A percentile compares a stretch with the other conserved stretches of the same genome.
Evolutionary conservation across 2,113 vertebrate genomes (phyloP).

Genomic region (Ornithorhynchus anatinus): DNA sequence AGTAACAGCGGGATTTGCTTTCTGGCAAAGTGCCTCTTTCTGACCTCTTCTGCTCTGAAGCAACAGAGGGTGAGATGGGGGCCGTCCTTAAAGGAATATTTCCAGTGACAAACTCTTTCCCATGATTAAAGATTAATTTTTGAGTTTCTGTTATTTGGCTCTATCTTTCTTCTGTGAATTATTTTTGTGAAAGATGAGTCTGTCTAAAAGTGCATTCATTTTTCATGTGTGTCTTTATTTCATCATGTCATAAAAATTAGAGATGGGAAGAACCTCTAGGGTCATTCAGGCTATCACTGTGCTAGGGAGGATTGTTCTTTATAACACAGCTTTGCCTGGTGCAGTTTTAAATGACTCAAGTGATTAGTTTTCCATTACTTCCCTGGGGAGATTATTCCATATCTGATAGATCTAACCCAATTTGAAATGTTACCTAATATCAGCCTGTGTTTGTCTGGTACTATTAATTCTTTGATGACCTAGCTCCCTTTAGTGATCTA

Average conservation of each 20-base stretch:
- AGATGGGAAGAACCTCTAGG: background rate
- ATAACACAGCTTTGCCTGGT: background rate
- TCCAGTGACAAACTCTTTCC: background rate
- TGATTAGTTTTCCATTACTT: background rate
- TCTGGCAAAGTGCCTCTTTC: conserved; percentile 23
- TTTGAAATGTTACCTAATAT: too few species aligned
- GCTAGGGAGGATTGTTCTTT: background rate
- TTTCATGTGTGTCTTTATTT: too few species aligned
- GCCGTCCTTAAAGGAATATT: background rate
- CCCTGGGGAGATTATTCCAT: too few species aligned
- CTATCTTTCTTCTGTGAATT: background rate
- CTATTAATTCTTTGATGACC: too few species aligned
- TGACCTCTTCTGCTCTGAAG: background rate
- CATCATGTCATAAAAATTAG: background rate
- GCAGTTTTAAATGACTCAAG: background rate
- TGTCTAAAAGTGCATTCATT: conserved; percentile 1
- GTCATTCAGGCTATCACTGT: background rate
- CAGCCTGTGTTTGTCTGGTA: too few species aligned
- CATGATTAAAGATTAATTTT: background rate
- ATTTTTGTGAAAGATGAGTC: conserved; percentile 3
- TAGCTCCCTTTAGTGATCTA: too few species aligned
- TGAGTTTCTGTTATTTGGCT: conserved; percentile 1
- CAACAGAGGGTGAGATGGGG: conserved; percentile 6
- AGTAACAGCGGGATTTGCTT: conserved; percentile 22
- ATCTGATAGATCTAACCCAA: too few species aligned